Evolutionary conservation across 2,113 vertebrate species (phyloP), one percentile per base, ranked within the genome.

Genomic region (Cnemophilus loriae): DNA sequence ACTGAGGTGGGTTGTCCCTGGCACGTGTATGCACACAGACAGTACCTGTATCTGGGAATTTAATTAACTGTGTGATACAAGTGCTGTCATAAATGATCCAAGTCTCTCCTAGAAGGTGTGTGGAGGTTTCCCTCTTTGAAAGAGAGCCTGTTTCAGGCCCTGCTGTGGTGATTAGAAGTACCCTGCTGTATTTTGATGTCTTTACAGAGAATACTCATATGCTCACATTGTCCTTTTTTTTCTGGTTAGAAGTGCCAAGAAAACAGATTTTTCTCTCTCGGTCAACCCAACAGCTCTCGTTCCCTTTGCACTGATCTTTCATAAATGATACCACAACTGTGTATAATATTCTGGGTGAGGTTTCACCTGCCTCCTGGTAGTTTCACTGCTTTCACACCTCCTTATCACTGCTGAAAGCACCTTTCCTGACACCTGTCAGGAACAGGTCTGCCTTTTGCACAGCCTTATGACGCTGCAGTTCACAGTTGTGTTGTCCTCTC

Each of bases 301-400:
- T 42, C 22, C 26, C 52, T 75, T 50, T n/a, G 21, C 70, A 10
- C 2, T 23, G 26, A 39, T 46, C 73, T 44, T 74, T 49, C 44
- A 12, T 15, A 21, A 77, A 17, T 2, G 16, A 35, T 21, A 37
- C 8, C 28, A 30, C 20, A 46, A 50, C 19, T 16, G 33, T 1
- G 3, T 23, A 1, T 10, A 23, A 67, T 22, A 39, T 5, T 55
- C 27, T 9, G 22, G 15, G 28, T 0, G 3, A 87, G 19, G 27
- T 33, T 75, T 32, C 65, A 44, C 12, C 71, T 37, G 28, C 28
- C 39, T 69, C 56, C 64, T 9, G 21, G 16, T 12, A 24, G 42
- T 61, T 70, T 46, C 41, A 28, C 10, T 41, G 41, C 71, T 60
- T 46, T 86, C 65, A 11, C 13, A 35, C 24, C 57, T 78, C 52